phyloP scores from a whole-genome alignment of 2,888 invertebrate species.

The Mythimna lalbum region DNA sequence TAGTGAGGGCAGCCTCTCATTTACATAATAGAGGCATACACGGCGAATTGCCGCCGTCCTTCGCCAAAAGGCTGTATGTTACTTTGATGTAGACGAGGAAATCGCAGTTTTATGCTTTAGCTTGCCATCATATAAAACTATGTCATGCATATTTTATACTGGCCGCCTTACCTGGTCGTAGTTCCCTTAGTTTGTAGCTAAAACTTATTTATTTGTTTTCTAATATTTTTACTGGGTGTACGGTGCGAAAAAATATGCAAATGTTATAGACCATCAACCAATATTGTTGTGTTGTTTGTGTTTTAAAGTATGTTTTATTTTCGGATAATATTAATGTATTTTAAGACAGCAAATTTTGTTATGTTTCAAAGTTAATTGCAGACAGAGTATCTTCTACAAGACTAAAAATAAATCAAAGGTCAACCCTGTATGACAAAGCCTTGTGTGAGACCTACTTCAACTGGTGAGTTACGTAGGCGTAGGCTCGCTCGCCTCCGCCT shows the following conservation, averaged over 20 bases:
- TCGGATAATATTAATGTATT: too few relatives aligned
- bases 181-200: neutral
- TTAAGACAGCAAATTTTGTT: neutral
- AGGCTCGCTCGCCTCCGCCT: neutral
- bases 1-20: conserved; percentile 53
- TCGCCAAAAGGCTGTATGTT: conserved; percentile 35
- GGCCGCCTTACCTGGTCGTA: conserved; percentile 14
- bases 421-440: neutral
- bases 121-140: conserved; percentile 25
- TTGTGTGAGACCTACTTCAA: conserved; percentile 2
- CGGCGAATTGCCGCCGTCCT: conserved; percentile 43
- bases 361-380: neutral
- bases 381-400: neutral
- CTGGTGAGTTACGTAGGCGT: neutral
- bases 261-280: too few relatives aligned
- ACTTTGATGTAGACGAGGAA: conserved; percentile 47
- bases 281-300: too few relatives aligned
- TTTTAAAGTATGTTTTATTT: too few relatives aligned
- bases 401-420: neutral
- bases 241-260: too few relatives aligned
- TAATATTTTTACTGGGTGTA: neutral
- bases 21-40: conserved; percentile 59
- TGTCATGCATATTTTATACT: conserved; percentile 47
- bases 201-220: neutral
- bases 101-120: conserved; percentile 43